These are phyloP conservation scores for Callipepla californica DNA, from an alignment of 2,113 vertebrate genomes.

Conservation along the genomic window DNA sequence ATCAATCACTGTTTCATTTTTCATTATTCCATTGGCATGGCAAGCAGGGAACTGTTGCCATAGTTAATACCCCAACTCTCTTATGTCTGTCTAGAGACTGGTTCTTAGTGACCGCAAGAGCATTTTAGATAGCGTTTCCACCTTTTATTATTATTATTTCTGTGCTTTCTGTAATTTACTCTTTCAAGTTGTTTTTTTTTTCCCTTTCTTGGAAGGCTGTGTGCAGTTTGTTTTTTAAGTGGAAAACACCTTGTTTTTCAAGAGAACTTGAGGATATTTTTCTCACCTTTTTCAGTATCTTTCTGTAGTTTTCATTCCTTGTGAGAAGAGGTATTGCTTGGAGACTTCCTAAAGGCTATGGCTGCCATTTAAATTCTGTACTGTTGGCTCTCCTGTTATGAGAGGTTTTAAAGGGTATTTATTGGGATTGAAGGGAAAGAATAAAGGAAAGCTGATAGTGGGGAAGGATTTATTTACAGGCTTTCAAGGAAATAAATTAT, in stretches of 20 bases:
- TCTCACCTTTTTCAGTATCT: not conserved
- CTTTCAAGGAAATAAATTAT: not conserved
- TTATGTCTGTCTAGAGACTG: constrained; percentile 6
- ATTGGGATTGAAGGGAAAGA: not conserved
- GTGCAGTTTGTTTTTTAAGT: not conserved
- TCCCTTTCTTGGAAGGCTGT: not conserved
- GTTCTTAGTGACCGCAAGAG: not conserved
- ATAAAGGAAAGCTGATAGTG: not conserved
- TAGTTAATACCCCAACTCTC: not conserved
- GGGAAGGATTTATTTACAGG: not conserved
- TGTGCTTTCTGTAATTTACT: not conserved
- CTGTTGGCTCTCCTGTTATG: not conserved
- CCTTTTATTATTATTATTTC: not conserved
- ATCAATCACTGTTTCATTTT: constrained; percentile 7
- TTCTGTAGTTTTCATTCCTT: not conserved
- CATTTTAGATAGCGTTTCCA: constrained; percentile 17
- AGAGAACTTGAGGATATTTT: not conserved
- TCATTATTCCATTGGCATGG: constrained; percentile 20
- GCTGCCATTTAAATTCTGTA: not conserved
- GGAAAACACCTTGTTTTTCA: not conserved
- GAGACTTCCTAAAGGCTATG: not conserved
- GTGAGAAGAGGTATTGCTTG: not conserved
- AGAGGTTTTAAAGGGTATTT: not conserved
- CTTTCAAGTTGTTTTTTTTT: not conserved
- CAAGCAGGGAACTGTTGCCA: constrained; percentile 1